Conservation (phyloP, 2,113 vertebrate species). For the Ageneiosus marmoratus region DNA sequence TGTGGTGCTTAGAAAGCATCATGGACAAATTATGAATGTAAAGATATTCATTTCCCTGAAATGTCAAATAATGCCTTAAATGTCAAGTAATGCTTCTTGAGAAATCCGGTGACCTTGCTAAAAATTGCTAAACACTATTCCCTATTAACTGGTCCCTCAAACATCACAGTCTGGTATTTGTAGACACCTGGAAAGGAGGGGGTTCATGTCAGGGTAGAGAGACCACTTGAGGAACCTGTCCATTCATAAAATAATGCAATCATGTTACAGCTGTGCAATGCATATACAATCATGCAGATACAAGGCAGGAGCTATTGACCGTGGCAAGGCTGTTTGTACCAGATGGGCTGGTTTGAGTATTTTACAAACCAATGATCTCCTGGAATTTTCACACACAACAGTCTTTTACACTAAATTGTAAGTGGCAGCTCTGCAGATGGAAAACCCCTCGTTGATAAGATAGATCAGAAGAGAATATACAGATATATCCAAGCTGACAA, state of each 20-base stretch:
- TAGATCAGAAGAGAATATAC: background rate
- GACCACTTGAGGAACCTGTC: background rate
- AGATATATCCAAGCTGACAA: background rate
- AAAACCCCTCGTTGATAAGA: background rate
- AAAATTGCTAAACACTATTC: background rate
- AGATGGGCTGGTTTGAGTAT: background rate
- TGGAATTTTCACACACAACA: background rate
- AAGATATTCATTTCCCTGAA: background rate
- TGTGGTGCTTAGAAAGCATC: background rate
- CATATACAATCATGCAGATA: background rate
- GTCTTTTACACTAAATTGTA: background rate
- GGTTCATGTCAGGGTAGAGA: background rate
- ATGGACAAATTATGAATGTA: background rate
- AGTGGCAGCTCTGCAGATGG: background rate
- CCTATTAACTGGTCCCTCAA: background rate
- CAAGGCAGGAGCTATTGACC: background rate
- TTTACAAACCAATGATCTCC: background rate
- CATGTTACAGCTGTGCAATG: background rate
- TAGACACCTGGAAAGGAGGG: conserved; percentile 3
- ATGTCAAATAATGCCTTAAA: background rate
- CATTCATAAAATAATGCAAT: background rate
- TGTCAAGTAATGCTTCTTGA: background rate
- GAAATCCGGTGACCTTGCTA: background rate
- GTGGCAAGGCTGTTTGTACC: background rate
- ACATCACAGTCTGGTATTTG: conserved; percentile 38